phyloP scores from a whole-genome alignment of 2,113 vertebrate species.

The Protobothrops mucrosquamatus region DNA sequence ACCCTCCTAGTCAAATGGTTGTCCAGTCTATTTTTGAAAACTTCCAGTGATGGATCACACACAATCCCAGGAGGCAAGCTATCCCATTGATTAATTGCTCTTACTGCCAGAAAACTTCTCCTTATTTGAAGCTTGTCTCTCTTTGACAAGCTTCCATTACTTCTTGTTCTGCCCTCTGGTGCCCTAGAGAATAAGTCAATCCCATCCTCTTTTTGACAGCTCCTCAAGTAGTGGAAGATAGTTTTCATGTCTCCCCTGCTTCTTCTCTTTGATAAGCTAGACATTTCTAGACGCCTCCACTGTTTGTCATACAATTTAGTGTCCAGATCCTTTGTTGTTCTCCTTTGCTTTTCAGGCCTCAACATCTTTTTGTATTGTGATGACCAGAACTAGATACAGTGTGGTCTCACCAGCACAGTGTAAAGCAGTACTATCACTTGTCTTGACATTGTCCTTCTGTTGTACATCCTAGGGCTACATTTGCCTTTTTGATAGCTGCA shows the following conservation, averaged over 20 bases:
- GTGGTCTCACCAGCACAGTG: neutral
- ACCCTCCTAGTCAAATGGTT: neutral
- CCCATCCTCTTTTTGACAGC: neutral
- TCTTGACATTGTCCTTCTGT: neutral
- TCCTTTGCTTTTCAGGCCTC: neutral
- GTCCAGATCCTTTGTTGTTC: neutral
- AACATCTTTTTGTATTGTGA: neutral
- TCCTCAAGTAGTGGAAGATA: neutral
- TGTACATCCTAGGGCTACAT: neutral
- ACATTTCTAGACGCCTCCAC: neutral
- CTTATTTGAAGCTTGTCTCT: neutral
- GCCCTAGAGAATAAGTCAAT: neutral
- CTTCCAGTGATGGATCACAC: neutral
- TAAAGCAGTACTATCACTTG: neutral
- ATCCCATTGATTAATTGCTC: neutral
- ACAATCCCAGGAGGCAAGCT: neutral
- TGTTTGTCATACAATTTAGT: neutral
- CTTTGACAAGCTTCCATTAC: neutral
- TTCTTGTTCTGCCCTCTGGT: neutral
- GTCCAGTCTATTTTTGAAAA: neutral
- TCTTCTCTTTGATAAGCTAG: neutral
- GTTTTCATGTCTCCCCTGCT: neutral
- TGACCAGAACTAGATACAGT: neutral
- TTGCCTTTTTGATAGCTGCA: neutral
- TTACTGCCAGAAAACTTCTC: neutral